Conservation (phyloP, 2,888 invertebrate species). For the Tipula vernalis region DNA sequence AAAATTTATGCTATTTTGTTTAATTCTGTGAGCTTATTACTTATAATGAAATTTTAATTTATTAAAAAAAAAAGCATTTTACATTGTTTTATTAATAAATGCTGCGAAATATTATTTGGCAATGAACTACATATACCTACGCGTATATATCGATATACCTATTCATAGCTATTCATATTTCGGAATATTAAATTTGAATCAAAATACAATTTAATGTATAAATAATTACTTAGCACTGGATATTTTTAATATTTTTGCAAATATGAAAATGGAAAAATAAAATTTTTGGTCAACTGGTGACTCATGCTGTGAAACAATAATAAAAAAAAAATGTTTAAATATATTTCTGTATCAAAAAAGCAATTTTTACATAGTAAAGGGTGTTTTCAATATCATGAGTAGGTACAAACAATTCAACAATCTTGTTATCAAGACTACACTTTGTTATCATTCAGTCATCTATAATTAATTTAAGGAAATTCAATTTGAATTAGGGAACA, state of each 20-base stretch:
- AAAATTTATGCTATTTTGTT: not conserved
- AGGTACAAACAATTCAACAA: too few relatives aligned
- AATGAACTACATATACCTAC: not conserved
- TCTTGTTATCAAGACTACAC: too few relatives aligned
- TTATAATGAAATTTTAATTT: slow-evolving; percentile 9
- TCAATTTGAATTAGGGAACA: too few relatives aligned
- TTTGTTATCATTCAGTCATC: too few relatives aligned
- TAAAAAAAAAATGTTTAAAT: too few relatives aligned
- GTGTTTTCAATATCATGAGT: too few relatives aligned
- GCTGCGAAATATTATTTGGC: not conserved
- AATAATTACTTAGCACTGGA: not conserved
- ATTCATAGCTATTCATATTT: not conserved
- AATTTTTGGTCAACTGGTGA: not conserved
- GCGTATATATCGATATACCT: not conserved
- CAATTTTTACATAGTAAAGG: too few relatives aligned
- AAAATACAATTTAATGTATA: not conserved
- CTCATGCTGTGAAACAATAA: not conserved
- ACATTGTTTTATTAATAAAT: not conserved
- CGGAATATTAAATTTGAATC: not conserved
- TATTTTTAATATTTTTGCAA: not conserved
- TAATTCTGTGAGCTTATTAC: not conserved
- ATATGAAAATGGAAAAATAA: not conserved
- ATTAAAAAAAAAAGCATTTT: not conserved
- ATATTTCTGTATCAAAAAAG: too few relatives aligned
- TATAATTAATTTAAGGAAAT: too few relatives aligned